Base-by-base conservation (phyloP, 2,888 invertebrate species). In the Drosophila colorata region DNA sequence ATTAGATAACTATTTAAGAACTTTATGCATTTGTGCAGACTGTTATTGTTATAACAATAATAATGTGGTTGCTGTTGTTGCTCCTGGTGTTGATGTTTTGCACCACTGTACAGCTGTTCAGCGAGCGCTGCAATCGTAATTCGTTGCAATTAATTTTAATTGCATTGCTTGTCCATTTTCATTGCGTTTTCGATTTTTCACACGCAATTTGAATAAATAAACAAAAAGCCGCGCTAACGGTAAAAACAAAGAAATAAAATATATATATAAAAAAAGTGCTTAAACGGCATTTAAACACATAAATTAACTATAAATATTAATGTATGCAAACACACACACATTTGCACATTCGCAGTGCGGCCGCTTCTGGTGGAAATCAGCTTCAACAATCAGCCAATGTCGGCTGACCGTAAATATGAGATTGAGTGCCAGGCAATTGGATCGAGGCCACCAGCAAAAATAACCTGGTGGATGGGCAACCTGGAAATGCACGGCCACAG, bases 391-490 rank as follows among this genome's bases (percentile, higher is more conserved):
- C 96, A 96, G 85, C 97, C 97, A 0, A 93, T 98, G 67, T 96
- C 97, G 35, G 97, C 97, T 0, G 96, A 96, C 71, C 94, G 96
- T 87, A 95, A 95, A 89, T 96, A 97, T 73, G 96, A 96, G 89
- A 94, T 98, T 76, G 95, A 95, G 37, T 98, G 98, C 91, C 95
- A 95, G 90, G 95, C 96, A 0, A 94, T 95, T 48, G 98, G 98
- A 0, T 97, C 98, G 4, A 93, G 97, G 70, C 97, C 98, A 0
- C 95, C 97, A 0, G 97, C 97, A 0, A 94, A 95, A 87, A 95
- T 98, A 70, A 95, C 95, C 0, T 98, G 98, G 98, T 96, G 95
- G 95, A 94, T 97, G 93, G 96, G 96, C 85, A 95, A 94, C 47
- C 94, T 94, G 69, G 95, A 94, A 77, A 92, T 97, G 75, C 93